phyloP scores from a whole-genome alignment of 2,113 vertebrate genomes.

The Rhombomys opimus region DNA sequence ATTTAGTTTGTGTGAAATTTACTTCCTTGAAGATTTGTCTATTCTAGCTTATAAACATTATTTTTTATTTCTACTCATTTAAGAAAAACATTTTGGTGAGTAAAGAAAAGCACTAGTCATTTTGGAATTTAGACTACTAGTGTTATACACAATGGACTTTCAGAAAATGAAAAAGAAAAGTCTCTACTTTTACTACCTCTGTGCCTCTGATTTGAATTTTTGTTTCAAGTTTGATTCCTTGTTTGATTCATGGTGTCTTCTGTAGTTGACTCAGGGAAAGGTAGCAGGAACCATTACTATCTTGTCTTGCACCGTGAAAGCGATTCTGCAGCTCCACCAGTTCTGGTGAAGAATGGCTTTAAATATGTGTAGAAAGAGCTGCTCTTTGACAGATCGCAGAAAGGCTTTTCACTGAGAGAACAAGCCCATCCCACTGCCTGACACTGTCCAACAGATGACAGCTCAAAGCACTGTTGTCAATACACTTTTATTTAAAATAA shows the following conservation, averaged over 20 bases:
- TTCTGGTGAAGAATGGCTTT: conserved; percentile 69
- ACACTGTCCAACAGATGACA: conserved; percentile 52
- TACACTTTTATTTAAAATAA: conserved; percentile 69
- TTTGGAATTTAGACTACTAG: background rate
- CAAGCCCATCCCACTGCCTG: conserved; percentile 17
- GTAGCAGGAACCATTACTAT: conserved; percentile 64
- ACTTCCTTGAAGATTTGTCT: background rate
- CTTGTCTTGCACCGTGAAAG: conserved; percentile 59
- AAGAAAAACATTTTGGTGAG: background rate
- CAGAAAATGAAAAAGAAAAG: background rate
- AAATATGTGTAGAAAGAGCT: conserved; percentile 71
- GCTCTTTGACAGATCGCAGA: conserved; percentile 70
- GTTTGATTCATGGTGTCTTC: conserved; percentile 56
- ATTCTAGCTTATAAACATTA: conserved; percentile 25
- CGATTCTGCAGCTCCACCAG: background rate
- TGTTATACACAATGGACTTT: background rate
- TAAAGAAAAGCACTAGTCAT: background rate
- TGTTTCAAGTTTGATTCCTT: background rate
- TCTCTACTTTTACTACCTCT: background rate
- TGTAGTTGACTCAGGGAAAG: conserved; percentile 36
- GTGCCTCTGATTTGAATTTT: background rate
- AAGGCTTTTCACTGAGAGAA: conserved; percentile 62
- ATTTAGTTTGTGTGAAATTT: conserved; percentile 16
- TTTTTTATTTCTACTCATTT: background rate
- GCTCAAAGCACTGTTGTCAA: conserved; percentile 59